Evolutionary conservation across 2,797 vertebrate species (phyloP), one percentile per base, ranked within the genome.

Genomic region (Gallinago solitaria): DNA sequence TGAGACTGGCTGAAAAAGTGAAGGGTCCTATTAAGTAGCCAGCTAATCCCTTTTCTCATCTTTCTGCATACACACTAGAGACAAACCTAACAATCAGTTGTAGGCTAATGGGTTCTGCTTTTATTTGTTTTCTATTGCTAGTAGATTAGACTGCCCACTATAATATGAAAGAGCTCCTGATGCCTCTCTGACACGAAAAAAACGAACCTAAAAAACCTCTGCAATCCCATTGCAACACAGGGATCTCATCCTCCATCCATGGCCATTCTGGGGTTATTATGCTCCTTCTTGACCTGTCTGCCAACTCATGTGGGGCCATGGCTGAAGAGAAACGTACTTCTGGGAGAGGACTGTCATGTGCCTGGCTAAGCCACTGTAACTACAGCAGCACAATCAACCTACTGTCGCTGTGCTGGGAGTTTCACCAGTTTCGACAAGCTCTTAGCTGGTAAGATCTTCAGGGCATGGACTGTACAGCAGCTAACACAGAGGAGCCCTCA

Each of bases 241-340:
- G 20, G 6, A 57, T 60, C 19, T 14, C 12, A 28, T 11, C 8
- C 6, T 60, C 45, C 20, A 21, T 33, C 61, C 5, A 6, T 23
- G 59, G 16, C 20, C 9, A 6, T 41, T 56, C 39, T 25, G n/a
- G 11, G 25, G 21, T n/a, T 48, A 24, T 13, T 51, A 24, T 12
- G 12, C 2, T 16, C 12, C 19, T 60, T 74, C 53, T 60, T 43
- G 50, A 30, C 82, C 25, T 5, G 4, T 16, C 27, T 43, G 19
- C 30, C 39, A 68, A 0, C 19, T 57, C 23, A 4, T 2, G 4
- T 1, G 0, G 23, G 24, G 24, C 2, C 56, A 67, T 0, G 4
- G 37, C 75, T 73, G 54, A 11, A 35, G 33, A 65, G 47, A 20
- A 51, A 5, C 0, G 0, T 13, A 73, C 32, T 67, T 50, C 50